These are phyloP conservation scores for Pseudochromis fuscus DNA, from an alignment of 2,797 vertebrate species.

Conservation along the genomic window DNA sequence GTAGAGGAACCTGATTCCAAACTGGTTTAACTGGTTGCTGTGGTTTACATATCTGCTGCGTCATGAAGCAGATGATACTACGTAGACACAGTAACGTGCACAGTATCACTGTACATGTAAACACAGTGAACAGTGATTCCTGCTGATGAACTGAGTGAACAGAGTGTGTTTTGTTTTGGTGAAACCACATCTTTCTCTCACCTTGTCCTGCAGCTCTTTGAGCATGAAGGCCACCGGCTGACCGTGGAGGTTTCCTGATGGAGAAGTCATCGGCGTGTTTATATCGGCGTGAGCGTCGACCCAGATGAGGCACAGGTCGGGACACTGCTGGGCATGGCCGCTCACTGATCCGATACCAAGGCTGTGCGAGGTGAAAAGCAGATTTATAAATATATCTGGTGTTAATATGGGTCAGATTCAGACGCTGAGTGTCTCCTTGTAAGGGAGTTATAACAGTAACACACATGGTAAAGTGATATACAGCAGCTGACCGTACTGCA, in stretches of 20 bases:
- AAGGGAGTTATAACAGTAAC: not conserved
- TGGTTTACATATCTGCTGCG: too few species aligned
- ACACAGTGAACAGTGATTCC: too few species aligned
- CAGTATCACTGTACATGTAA: too few species aligned
- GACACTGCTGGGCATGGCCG: conserved; percentile 91
- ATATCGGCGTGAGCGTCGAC: conserved; percentile 97
- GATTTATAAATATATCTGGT: not conserved
- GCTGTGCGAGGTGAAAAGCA: conserved; percentile 76
- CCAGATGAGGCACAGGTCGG: conserved; percentile 95
- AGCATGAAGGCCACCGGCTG: conserved; percentile 96
- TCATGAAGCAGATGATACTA: too few species aligned
- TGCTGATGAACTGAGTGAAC: too few species aligned
- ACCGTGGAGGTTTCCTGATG: conserved; percentile 95
- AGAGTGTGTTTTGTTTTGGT: too few species aligned
- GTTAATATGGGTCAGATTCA: not conserved
- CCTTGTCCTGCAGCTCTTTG: conserved; percentile 95
- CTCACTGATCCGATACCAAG: conserved; percentile 93
- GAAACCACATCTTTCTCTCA: conserved; percentile 64
- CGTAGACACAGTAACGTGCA: too few species aligned
- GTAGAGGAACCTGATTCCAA: too few species aligned
- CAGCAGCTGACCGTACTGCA: too few species aligned
- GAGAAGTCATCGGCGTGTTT: conserved; percentile 93
- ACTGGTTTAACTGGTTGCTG: too few species aligned
- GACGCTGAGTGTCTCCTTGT: not conserved
- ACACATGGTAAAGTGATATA: not conserved